A percentile compares a stretch with the other conserved stretches of the same genome.
Evolutionary conservation across 2,888 invertebrate species (phyloP).

Genomic region (Pardosa pseudoannulata): DNA sequence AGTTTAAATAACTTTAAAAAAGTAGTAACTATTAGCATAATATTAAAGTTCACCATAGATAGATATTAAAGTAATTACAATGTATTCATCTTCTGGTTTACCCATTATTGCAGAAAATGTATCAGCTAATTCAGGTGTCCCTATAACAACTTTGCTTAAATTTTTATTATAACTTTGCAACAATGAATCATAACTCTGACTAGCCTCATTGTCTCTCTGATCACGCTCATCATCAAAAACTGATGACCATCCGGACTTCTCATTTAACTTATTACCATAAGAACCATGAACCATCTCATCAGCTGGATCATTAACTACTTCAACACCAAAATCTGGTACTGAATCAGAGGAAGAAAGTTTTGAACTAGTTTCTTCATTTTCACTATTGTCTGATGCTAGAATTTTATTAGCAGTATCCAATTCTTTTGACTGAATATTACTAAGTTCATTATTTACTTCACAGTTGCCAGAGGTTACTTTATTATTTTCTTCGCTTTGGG

Average conservation of each 20-base stretch:
- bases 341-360: constrained; percentile 64
- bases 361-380: constrained; percentile 45
- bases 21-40: too few relatives aligned
- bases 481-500: background rate
- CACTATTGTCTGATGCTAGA: background rate
- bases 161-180: constrained; percentile 80
- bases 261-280: constrained; percentile 74
- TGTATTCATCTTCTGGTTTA: constrained; percentile 30
- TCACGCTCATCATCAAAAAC: constrained; percentile 71
- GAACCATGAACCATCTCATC: constrained; percentile 9
- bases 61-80: too few relatives aligned
- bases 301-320: constrained; percentile 32
- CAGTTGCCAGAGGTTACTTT: too few relatives aligned
- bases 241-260: constrained; percentile 75
- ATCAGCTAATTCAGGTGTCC: constrained; percentile 69
- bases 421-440: too few relatives aligned
- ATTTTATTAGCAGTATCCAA: background rate
- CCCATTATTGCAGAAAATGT: constrained; percentile 52
- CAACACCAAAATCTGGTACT: constrained; percentile 65
- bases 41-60: too few relatives aligned
- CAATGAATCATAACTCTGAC: constrained; percentile 81
- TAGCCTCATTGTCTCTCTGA: constrained; percentile 37
- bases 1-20: too few relatives aligned
- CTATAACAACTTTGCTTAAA: constrained; percentile 53
- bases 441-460: too few relatives aligned